Percentiles rank a stretch among this genome's conserved stretches.
These are phyloP conservation scores for Prionailurus viverrinus DNA, from an alignment of 2,113 vertebrate genomes.

Conservation along the genomic window DNA sequence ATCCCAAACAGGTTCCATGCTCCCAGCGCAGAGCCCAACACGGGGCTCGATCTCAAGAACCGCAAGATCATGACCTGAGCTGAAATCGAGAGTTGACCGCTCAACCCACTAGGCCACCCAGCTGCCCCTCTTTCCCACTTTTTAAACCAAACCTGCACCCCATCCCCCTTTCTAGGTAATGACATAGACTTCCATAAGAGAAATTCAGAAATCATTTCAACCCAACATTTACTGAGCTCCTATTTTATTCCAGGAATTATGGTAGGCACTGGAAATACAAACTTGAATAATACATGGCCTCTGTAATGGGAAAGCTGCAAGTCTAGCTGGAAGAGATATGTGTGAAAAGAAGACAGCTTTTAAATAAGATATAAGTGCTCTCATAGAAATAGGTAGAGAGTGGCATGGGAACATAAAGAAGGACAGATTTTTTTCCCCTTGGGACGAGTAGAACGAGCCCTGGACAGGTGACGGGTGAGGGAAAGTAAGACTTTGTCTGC, in stretches of 20 bases:
- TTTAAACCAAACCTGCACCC: not conserved
- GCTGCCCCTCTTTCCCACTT: not conserved
- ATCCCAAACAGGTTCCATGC: too few species aligned
- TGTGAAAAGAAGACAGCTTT: not conserved
- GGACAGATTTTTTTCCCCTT: not conserved
- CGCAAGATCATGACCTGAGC: too few species aligned
- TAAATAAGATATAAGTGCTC: not conserved
- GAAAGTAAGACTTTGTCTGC: not conserved
- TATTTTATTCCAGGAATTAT: not conserved
- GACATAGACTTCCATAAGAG: not conserved
- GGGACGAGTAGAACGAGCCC: not conserved
- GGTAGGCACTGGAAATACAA: not conserved
- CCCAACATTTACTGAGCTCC: not conserved
- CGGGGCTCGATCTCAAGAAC: too few species aligned
- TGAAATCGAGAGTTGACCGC: too few species aligned
- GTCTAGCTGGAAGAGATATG: not conserved
- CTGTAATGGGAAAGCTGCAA: not conserved
- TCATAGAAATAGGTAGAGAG: not conserved
- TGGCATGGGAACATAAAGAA: not conserved
- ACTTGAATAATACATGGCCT: not conserved
- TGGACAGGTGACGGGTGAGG: rapidly evolving
- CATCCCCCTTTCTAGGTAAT: not conserved
- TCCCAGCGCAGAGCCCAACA: too few species aligned
- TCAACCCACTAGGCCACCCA: too few species aligned
- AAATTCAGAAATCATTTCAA: conserved; percentile 6